These are phyloP conservation scores for Nemopilema nomurai DNA, from an alignment of 30 jellyfish, hydroid and myxozoan species.

Conservation along the genomic window DNA sequence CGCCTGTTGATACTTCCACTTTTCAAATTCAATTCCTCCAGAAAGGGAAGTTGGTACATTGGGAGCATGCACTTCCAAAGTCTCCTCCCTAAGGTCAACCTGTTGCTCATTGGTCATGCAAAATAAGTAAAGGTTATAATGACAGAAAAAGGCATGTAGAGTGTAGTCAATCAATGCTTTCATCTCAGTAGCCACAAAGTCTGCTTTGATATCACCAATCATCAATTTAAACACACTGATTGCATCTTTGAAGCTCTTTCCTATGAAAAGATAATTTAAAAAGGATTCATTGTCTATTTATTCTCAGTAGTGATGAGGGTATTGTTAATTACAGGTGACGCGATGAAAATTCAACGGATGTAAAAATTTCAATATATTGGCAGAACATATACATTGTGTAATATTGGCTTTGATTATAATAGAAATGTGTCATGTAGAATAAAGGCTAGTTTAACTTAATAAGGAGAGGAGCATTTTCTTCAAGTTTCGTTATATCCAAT, in stretches of 20 bases:
- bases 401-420: no score
- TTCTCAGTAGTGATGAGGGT: no score
- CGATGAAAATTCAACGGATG: no score
- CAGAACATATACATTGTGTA: no score
- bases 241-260: background rate
- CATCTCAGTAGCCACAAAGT: slow-evolving; percentile 1
- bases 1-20: slow-evolving; percentile 49
- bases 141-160: slow-evolving; percentile 26
- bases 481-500: no score
- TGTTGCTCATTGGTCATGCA: slow-evolving; percentile 62
- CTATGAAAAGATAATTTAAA: background rate
- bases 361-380: no score
- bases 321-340: no score
- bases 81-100: slow-evolving; percentile 20
- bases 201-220: background rate
- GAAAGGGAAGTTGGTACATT: slow-evolving; percentile 7
- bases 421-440: no score
- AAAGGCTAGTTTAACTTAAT: no score
- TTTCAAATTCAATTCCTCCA: slow-evolving; percentile 38
- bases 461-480: no score
- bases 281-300: no score
- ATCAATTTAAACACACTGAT: background rate
- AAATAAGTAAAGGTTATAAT: slow-evolving; percentile 34
- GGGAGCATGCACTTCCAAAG: slow-evolving; percentile 29
- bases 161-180: slow-evolving; percentile 35